Percentiles rank a stretch among this genome's conserved stretches.
phyloP scores from a whole-genome alignment of 2,113 vertebrate genomes.

The Potamarius usumacintae region DNA sequence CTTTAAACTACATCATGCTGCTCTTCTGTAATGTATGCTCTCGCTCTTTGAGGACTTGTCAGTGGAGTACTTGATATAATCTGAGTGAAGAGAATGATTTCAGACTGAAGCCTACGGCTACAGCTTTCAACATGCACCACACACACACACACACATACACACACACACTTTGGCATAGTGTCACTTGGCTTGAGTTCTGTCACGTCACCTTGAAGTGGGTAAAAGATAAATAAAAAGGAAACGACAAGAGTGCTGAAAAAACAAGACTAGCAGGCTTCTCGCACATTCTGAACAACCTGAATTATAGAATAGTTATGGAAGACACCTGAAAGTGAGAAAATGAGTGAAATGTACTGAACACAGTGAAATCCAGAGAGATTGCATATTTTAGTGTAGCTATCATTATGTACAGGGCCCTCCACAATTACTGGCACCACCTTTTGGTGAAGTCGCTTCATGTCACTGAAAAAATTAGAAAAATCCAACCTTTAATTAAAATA shows the following conservation, averaged over 20 bases:
- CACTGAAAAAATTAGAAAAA: too few species aligned
- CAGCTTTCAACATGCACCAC: not conserved
- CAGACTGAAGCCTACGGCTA: constrained; percentile 20
- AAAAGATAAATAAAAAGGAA: constrained; percentile 4
- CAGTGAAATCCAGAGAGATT: not conserved
- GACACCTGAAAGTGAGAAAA: not conserved
- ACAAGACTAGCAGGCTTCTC: not conserved
- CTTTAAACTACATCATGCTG: constrained; percentile 25
- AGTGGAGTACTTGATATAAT: constrained; percentile 41
- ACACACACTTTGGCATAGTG: not conserved
- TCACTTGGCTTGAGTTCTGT: constrained; percentile 13
- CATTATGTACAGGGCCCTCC: too few species aligned
- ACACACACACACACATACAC: constrained; percentile 17
- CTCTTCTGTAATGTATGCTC: not conserved
- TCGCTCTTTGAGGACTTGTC: not conserved
- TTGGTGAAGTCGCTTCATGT: too few species aligned
- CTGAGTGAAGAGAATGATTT: constrained; percentile 29
- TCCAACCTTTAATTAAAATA: too few species aligned
- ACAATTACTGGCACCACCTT: too few species aligned
- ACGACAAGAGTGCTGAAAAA: not conserved
- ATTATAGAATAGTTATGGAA: not conserved
- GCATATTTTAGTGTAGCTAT: not conserved
- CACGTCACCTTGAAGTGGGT: not conserved
- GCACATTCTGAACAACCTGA: not conserved
- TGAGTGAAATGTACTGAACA: not conserved